Evolutionary conservation across 2,888 invertebrate genomes (phyloP), one percentile per base, ranked within the genome.

Genomic region (Polia nebulosa): DNA sequence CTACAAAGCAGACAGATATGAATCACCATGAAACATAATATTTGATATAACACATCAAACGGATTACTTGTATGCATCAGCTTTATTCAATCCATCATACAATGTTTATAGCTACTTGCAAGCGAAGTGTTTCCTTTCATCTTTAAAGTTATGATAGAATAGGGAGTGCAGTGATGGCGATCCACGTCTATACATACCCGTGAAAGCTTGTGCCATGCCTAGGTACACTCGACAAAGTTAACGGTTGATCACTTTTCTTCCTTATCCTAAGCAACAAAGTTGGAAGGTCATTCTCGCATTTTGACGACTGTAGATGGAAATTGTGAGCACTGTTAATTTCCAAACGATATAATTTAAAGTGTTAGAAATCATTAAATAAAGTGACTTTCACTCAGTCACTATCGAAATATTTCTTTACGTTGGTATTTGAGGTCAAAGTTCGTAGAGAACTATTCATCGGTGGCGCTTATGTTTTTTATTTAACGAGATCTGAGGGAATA

Each of bases 101-200:
- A 27, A 45, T 73, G 66, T 83, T 72, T 81, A 82, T 66, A 53
- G 51, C 44, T 63, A 56, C 67, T 68, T 60, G 22, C 41, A 44
- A 56, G 62, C 22, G 51, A 67, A 70, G 68, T 65, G 41, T 44
- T 59, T 22, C 11, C 83, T 80, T 81, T 81, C 66, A 83, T 83
- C 73, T 82, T 55, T 59, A 49, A 25, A 3, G 27, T 7, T 41
- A 52, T 44, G 1, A 29, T 63, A 44, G n/a, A 34, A 27, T 27
- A 25, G 9, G 13, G 20, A 49, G 39, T 29, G 27, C 44, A 36
- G 13, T 6, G 22, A 13, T 22, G 57, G 41, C 20, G 29, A 22
- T 58, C 22, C 20, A 45, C 8, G 20, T 27, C 2, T 27, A 13
- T 45, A 36, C 1, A 13, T 45, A 36, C 1, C n/a, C 1, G 3